A percentile compares a stretch with the other conserved stretches of the same genome.
Conservation (phyloP, 2,113 vertebrate genomes). For the Paramisgurnus dabryanus region DNA sequence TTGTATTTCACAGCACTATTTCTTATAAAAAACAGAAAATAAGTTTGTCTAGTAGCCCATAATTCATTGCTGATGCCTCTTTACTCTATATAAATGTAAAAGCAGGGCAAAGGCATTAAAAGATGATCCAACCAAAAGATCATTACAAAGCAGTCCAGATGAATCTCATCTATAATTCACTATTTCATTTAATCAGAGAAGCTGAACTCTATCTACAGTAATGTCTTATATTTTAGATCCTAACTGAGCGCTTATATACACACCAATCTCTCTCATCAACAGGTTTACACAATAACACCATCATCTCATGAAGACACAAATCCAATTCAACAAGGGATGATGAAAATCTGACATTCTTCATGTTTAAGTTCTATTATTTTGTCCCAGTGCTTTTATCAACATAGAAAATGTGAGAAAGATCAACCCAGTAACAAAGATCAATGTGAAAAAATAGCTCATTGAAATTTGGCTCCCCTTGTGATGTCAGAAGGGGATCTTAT, state of each 20-base stretch:
- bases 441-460: too few relatives aligned
- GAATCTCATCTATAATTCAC: slow-evolving; percentile 69
- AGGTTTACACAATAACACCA: slow-evolving; percentile 20
- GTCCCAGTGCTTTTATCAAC: too few relatives aligned
- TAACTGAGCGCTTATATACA: slow-evolving; percentile 54
- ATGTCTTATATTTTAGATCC: slow-evolving; percentile 48
- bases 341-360: too few relatives aligned
- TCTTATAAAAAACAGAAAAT: slow-evolving; percentile 11
- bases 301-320: not conserved
- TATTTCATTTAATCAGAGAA: slow-evolving; percentile 64
- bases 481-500: too few relatives aligned
- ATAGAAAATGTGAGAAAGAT: too few relatives aligned
- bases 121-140: slow-evolving; percentile 64
- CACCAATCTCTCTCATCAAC: slow-evolving; percentile 41
- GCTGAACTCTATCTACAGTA: slow-evolving; percentile 53
- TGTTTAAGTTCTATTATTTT: too few relatives aligned
- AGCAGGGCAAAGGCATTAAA: slow-evolving; percentile 62
- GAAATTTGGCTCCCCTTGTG: too few relatives aligned
- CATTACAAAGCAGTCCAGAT: slow-evolving; percentile 64
- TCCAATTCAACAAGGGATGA: too few relatives aligned
- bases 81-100: slow-evolving; percentile 46
- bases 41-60: slow-evolving; percentile 12
- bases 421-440: too few relatives aligned
- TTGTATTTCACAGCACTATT: slow-evolving; percentile 14
- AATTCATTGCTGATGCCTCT: slow-evolving; percentile 35